Base-by-base conservation (phyloP, 2,888 invertebrate species). In the Monopis laevigella region DNA sequence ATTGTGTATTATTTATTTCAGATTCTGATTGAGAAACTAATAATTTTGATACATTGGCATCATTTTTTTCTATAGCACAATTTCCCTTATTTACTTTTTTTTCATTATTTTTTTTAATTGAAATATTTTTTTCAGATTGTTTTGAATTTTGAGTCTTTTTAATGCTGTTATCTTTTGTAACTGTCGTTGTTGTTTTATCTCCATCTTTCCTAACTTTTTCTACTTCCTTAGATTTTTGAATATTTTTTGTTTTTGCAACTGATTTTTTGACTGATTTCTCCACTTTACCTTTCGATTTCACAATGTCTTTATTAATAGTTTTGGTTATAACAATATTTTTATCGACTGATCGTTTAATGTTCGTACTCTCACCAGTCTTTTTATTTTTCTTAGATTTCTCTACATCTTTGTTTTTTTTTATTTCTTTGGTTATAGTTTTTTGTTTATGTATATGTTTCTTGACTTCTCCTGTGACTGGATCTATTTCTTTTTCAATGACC, bases 281-380 rank as follows among this genome's bases (percentile, higher is more conserved):
- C 5, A 6, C 16, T 14, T 32, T 32, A 13, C 32, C 32, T 32
- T 32, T 32, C 5, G 16, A 14, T 32, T 11, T 32, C 3, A 4
- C 4, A 14, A 32, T 32, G 5, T 32, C 32, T 32, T 14, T 32
- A 13, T 32, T 16, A n/a, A 32, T 32, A 6, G n/a, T 32, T 32
- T 32, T 32, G 5, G 3, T 32, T 14, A 32, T 11, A 5, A 11
- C 6, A 4, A 32, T 11, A n/a, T 32, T 16, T 32, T 32, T 32
- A 3, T 32, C 14, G 13, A 16, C 7, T 6, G 12, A 13, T 11
- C 14, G 4, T 13, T 32, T 32, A 4, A 32, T 7, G n/a, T 32
- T 16, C 5, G 32, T 32, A n/a, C 32, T 32, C 5, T 32, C 32
- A 13, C 16, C 16, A 14, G 4, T 14, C 14, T 13, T 14, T 5